A percentile compares a stretch with the other conserved stretches of the same genome.
Conservation (phyloP, 2,113 vertebrate species). For the Vidua macroura region DNA sequence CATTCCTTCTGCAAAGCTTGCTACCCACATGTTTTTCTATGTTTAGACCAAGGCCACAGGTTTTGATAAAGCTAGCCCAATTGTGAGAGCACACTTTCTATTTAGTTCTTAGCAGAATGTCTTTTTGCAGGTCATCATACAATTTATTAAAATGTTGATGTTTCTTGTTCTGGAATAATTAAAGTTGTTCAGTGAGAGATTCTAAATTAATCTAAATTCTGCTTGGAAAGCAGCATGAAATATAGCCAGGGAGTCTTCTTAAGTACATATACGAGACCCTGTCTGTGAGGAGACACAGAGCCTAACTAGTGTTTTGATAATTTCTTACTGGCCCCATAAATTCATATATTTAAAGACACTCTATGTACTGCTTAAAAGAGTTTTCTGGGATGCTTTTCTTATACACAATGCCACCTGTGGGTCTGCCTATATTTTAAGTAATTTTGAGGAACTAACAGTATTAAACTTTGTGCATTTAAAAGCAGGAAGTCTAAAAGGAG, state of each 20-base stretch:
- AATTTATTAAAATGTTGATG: neutral
- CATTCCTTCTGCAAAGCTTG: neutral
- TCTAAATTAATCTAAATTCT: neutral
- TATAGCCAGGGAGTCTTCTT: neutral
- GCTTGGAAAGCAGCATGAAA: neutral
- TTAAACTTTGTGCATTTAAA: too few relatives aligned
- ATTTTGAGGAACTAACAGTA: too few relatives aligned
- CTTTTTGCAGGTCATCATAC: neutral
- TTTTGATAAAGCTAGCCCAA: neutral
- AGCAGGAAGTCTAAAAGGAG: too few relatives aligned
- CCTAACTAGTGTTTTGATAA: neutral
- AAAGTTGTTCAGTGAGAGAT: neutral
- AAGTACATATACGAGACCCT: neutral
- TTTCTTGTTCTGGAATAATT: neutral
- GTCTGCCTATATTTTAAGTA: too few relatives aligned
- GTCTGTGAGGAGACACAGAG: neutral
- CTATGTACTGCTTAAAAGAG: neutral
- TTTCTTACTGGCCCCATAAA: neutral
- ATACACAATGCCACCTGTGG: too few relatives aligned
- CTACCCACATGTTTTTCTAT: neutral
- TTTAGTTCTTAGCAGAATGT: neutral
- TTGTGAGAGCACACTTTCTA: neutral
- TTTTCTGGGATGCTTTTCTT: too few relatives aligned
- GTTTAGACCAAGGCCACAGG: neutral
- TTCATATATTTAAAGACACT: neutral